Percentiles rank a stretch among this genome's conserved stretches.
These are phyloP conservation scores for Malacosoma neustria DNA, from an alignment of 2,888 invertebrate genomes.

Conservation along the genomic window DNA sequence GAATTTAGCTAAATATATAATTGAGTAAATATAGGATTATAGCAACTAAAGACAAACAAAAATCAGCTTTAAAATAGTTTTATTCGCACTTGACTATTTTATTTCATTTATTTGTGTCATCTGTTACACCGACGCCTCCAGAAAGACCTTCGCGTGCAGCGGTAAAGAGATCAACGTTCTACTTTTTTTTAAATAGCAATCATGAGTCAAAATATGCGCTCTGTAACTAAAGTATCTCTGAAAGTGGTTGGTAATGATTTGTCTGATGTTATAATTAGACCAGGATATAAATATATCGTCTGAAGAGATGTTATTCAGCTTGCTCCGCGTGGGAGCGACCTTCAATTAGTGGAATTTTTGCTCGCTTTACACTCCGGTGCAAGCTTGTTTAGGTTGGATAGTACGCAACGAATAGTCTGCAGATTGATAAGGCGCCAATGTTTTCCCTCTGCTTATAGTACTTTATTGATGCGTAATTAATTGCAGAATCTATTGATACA, in stretches of 20 bases:
- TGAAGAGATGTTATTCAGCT: slow-evolving; percentile 41
- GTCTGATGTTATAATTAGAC: slow-evolving; percentile 49
- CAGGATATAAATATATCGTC: slow-evolving; percentile 46
- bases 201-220: slow-evolving; percentile 37
- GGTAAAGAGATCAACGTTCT: slow-evolving; percentile 20
- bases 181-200: slow-evolving; percentile 11
- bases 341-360: slow-evolving; percentile 45
- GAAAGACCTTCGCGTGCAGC: slow-evolving; percentile 16
- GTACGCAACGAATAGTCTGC: slow-evolving; percentile 25
- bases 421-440: slow-evolving; percentile 43
- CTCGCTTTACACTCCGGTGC: slow-evolving; percentile 36
- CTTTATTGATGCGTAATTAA: too few species aligned
- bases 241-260: slow-evolving; percentile 40
- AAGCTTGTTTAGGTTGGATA: slow-evolving; percentile 32
- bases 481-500: slow-evolving; percentile 20
- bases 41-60: slow-evolving; percentile 2
- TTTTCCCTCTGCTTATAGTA: too few species aligned
- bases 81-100: slow-evolving; percentile 2
- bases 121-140: slow-evolving; percentile 18
- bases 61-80: slow-evolving; percentile 8
- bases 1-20: too few species aligned
- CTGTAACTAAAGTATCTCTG: slow-evolving; percentile 27
- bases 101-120: slow-evolving; percentile 4
- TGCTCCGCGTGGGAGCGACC: slow-evolving; percentile 51
- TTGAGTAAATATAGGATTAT: too few species aligned